Evolutionary conservation across 2,888 invertebrate species (phyloP), one percentile per base, ranked within the genome.

Genomic region (Serrognathus titanus): DNA sequence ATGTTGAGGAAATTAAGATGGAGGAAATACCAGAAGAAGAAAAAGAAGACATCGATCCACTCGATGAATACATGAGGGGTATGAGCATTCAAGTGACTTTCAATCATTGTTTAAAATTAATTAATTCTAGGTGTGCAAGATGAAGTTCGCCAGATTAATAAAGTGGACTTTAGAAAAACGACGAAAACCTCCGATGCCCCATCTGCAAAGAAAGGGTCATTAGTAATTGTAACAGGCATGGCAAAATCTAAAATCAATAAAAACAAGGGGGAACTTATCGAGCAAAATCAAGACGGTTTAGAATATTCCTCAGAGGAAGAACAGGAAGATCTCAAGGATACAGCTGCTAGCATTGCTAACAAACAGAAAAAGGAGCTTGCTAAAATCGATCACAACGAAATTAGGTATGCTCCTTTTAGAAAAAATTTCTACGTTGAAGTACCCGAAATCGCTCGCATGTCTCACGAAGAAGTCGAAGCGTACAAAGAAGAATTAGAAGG

Each of bases 221-320:
- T 93, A 1, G 88, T 93, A 1, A 91, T 94, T 55, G 83, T 94
- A 2, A 90, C 91, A 0, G 93, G 93, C 5, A 87, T 92, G 4
- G 92, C 92, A 0, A 94, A 94, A 74, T 90, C 90, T 69, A 86
- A 86, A 62, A 81, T 85, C 36, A 82, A 83, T 24, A 88, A 88
- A 66, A 87, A 91, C 66, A 97, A 97, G 80, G 99, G 99, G 52
- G 98, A 99, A 78, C 80, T 99, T n/a, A 95, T 99, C 71, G 97
- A 99, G 77, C 97, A 97, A 75, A 97, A 99, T 79, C 95, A 97
- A 77, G 98, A 99, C 75, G 96, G 94, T 0, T 79, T 98, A 60
- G 99, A 96, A 80, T 97, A 98, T 79, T 97, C 97, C 0, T 96
- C 96, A 10, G 97, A 97, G 77, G 97, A 97, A 75, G 97, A 97